Evolutionary conservation across 2,888 invertebrate genomes (phyloP).

Genomic region (Monochamus alternatus): DNA sequence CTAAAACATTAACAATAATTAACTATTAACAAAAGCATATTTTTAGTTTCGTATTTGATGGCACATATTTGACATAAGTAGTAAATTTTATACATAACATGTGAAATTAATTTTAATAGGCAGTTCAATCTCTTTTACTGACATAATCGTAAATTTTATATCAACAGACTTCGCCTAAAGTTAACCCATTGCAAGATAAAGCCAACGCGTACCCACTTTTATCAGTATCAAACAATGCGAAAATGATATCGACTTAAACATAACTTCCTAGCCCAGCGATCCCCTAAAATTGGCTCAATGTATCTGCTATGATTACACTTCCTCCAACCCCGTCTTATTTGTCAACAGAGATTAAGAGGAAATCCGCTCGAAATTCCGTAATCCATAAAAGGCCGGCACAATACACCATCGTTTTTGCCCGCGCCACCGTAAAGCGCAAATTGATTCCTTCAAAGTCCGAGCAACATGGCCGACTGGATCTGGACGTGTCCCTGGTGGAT

Average conservation of each 20-base stretch:
- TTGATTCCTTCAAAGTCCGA: conserved; percentile 35
- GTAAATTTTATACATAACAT: too few species aligned
- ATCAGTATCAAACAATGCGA: conserved; percentile 3
- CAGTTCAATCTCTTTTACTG: too few species aligned
- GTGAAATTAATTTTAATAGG: too few species aligned
- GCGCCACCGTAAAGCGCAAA: conserved; percentile 35
- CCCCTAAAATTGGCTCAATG: conserved; percentile 23
- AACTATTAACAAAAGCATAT: too few species aligned
- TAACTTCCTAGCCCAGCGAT: background rate
- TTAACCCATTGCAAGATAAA: too few species aligned
- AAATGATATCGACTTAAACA: conserved; percentile 1
- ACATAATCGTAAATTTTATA: too few species aligned
- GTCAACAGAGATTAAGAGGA: conserved; percentile 31
- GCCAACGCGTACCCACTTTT: too few species aligned
- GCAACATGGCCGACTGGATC: conserved; percentile 35
- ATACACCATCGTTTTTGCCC: conserved; percentile 32
- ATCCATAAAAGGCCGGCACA: conserved; percentile 24
- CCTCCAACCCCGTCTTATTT: conserved; percentile 14
- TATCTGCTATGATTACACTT: conserved; percentile 13
- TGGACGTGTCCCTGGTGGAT: conserved; percentile 42
- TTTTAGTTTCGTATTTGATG: too few species aligned
- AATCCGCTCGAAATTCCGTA: conserved; percentile 16
- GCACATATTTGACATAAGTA: too few species aligned
- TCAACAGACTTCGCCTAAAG: too few species aligned
- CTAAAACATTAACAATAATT: too few species aligned